Base-by-base conservation (phyloP, 1,140 invertebrate genomes). In the Polypedilum pembai region DNA sequence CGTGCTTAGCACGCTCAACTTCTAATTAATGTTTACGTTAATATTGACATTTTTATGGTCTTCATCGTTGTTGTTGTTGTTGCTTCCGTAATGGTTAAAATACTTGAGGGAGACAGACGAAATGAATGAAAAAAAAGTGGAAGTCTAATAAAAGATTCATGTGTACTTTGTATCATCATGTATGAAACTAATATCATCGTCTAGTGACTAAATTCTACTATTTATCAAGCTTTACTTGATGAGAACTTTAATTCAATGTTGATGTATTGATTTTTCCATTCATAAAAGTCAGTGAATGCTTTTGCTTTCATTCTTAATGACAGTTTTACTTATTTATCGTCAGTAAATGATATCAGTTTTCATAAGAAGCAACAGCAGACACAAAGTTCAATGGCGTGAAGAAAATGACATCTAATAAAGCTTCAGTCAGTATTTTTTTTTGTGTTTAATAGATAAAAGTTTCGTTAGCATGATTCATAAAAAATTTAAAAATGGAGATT, bases 1-100 rank as follows among this genome's bases (percentile, higher is more conserved):
- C 45, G n/a, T 56, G 45, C 45, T 56, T 56, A 56, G n/a, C 45
- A 56, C 45, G 45, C 45, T 56, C 45, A 56, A 56, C n/a, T 56
- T 56, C 45, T 56, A 56, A 56, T 56, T 56, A 56, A 56, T 56
- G 45, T 56, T 56, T 56, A 56, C 45, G 45, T 56, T 56, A 56
- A 56, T 56, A 56, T 56, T 56, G 45, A 56, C 45, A 56, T 56
- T 56, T 56, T 56, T 56, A 56, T 56, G 45, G 45, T 56, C 45
- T 56, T 56, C 45, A 56, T 56, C 45, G 45, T 56, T 56, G 12
- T 56, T 56, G 3, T 15, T 56, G 12, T 56, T 33, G 5, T n/a
- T n/a, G n/a, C n/a, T n/a, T n/a, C n/a, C n/a, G n/a, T 33, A 33
- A 33, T 33, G 24, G 24, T 33, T n/a, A 45, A 15, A n/a, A 12